These are phyloP conservation scores for Cephus pygmeus DNA, from an alignment of 2,888 invertebrate species.

Conservation along the genomic window DNA sequence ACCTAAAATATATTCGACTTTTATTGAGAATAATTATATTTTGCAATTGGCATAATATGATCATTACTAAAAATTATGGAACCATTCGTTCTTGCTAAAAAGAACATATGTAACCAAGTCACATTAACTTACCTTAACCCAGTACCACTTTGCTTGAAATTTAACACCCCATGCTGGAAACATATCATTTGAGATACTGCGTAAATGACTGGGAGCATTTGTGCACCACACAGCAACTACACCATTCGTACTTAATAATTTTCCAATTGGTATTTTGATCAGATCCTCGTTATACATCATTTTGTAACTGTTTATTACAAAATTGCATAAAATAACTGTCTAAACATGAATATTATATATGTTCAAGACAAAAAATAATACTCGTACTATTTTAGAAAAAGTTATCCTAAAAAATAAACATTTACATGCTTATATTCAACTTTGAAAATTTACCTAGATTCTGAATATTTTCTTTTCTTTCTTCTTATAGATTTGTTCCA, in stretches of 20 bases:
- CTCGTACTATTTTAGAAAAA: slow-evolving; percentile 1
- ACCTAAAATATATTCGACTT: slow-evolving; percentile 65
- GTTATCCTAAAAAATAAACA: slow-evolving; percentile 25
- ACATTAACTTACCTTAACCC: slow-evolving; percentile 79
- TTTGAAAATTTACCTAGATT: slow-evolving; percentile 70
- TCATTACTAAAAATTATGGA: not conserved
- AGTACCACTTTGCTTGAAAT: slow-evolving; percentile 82
- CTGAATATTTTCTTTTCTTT: slow-evolving; percentile 72
- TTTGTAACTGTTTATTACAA: slow-evolving; percentile 72
- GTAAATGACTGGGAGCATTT: slow-evolving; percentile 79
- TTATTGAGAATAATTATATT: slow-evolving; percentile 5
- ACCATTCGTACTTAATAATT: slow-evolving; percentile 72
- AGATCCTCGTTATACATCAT: slow-evolving; percentile 85
- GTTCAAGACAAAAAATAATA: not conserved
- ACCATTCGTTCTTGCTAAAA: not conserved
- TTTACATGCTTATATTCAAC: slow-evolving; percentile 26
- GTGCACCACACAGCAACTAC: slow-evolving; percentile 93
- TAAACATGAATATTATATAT: slow-evolving; percentile 18
- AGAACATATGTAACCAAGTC: not conserved
- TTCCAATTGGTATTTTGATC: slow-evolving; percentile 75
- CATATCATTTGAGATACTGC: slow-evolving; percentile 76
- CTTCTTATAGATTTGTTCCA: slow-evolving; percentile 93
- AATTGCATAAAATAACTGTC: slow-evolving; percentile 10
- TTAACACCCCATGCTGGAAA: slow-evolving; percentile 83
- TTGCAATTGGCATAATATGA: slow-evolving; percentile 1